phyloP scores from a whole-genome alignment of 2,888 invertebrate species.

The Arctia plantaginis region DNA sequence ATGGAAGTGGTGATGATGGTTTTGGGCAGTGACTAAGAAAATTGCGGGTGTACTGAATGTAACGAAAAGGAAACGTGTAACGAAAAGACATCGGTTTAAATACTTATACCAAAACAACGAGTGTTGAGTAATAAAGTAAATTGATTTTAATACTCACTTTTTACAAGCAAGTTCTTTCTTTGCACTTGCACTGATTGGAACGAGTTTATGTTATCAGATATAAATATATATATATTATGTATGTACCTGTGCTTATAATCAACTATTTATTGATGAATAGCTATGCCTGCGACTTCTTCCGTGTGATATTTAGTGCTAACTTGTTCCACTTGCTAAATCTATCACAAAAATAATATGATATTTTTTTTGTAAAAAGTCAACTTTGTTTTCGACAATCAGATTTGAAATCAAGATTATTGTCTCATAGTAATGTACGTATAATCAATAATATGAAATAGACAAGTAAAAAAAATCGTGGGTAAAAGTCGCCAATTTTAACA shows the following conservation, averaged over 20 bases:
- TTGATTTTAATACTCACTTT: not conserved
- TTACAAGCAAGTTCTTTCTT: not conserved
- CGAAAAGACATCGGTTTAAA: not conserved
- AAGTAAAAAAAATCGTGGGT: too few relatives aligned
- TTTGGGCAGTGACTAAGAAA: conserved; percentile 6
- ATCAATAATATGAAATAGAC: too few relatives aligned
- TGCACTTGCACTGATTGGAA: not conserved
- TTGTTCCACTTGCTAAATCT: too few relatives aligned
- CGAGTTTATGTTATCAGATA: not conserved
- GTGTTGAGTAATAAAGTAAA: not conserved
- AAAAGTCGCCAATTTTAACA: too few relatives aligned
- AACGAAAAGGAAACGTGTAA: too few relatives aligned
- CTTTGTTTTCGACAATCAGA: too few relatives aligned
- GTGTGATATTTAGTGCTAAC: not conserved
- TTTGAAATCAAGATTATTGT: too few relatives aligned
- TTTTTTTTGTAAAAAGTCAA: too few relatives aligned
- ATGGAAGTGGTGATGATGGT: conserved; percentile 19
- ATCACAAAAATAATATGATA: too few relatives aligned
- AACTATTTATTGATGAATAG: not conserved
- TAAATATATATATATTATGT: too few relatives aligned
- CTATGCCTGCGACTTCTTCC: not conserved
- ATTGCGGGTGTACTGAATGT: not conserved
- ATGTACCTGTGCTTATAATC: not conserved
- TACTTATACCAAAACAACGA: conserved; percentile 6
- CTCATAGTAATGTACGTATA: too few relatives aligned